A percentile compares a stretch with the other conserved stretches of the same genome.
phyloP scores from a whole-genome alignment of 1,140 invertebrate genomes.

The Glossosoma conforme region DNA sequence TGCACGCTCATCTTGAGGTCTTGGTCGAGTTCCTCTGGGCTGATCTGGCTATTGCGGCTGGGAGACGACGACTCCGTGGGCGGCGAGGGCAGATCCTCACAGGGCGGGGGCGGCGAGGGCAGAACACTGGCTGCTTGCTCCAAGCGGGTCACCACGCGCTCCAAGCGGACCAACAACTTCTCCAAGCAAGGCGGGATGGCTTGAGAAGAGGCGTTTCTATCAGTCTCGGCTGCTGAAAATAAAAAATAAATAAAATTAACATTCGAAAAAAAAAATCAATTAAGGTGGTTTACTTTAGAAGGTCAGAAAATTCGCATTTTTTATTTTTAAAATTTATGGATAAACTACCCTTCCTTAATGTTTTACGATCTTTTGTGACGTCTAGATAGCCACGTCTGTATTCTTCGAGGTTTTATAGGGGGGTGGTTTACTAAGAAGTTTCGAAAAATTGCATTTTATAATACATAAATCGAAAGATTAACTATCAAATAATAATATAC shows the following conservation, averaged over 20 bases:
- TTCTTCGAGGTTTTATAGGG: no score
- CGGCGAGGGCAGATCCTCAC: slow-evolving; percentile 10
- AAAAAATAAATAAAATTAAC: no score
- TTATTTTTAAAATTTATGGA: no score
- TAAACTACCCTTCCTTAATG: no score
- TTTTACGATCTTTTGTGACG: no score
- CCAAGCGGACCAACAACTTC: slow-evolving; percentile 65
- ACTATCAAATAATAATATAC: no score
- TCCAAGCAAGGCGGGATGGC: slow-evolving; percentile 53
- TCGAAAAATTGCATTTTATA: no score
- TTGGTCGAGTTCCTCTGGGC: slow-evolving; percentile 16
- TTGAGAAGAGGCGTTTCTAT: not conserved
- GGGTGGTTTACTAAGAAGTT: no score
- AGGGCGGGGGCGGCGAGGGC: slow-evolving; percentile 41
- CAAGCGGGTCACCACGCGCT: slow-evolving; percentile 66
- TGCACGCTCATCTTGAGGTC: slow-evolving; percentile 63
- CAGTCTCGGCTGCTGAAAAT: slow-evolving; percentile 41
- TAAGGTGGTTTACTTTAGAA: no score
- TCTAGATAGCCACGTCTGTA: no score
- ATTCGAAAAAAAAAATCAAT: slow-evolving; percentile 15
- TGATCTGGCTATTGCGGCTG: slow-evolving; percentile 9
- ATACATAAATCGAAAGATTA: no score
- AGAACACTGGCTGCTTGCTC: slow-evolving; percentile 53
- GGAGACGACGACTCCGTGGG: slow-evolving; percentile 9
- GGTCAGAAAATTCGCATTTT: no score